Evolutionary conservation across 2,113 vertebrate genomes (phyloP).

Genomic region (Globicephala melas): DNA sequence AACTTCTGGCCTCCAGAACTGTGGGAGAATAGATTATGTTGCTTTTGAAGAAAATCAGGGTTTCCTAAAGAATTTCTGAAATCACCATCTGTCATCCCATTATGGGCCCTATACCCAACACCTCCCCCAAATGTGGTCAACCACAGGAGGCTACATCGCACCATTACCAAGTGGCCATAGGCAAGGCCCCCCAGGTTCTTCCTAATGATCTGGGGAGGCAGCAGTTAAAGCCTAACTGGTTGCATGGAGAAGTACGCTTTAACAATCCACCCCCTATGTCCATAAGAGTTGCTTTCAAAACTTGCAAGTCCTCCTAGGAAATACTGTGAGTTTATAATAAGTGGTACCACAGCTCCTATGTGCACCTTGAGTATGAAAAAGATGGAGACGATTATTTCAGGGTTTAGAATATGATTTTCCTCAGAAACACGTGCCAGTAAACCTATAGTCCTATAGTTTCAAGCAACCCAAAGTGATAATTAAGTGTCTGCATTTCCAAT

Average conservation of each 20-base stretch:
- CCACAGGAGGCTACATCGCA: background rate
- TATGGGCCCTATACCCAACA: background rate
- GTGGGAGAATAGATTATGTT: no score
- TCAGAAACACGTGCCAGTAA: conserved; percentile 35
- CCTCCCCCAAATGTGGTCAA: background rate
- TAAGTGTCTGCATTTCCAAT: conserved; percentile 64
- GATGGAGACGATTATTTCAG: conserved; percentile 42
- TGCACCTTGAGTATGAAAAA: background rate
- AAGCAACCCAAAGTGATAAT: conserved; percentile 52
- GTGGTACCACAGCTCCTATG: background rate
- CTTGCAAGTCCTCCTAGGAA: background rate
- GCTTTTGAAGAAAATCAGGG: background rate
- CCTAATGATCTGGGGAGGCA: background rate
- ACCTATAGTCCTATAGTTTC: conserved; percentile 53
- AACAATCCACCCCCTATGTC: background rate
- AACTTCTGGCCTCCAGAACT: background rate
- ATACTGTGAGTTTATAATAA: background rate
- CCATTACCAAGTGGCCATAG: background rate
- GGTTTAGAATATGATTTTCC: conserved; percentile 36
- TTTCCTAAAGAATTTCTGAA: background rate
- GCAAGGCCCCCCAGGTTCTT: background rate
- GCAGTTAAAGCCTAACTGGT: background rate
- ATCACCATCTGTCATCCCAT: background rate
- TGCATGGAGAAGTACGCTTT: background rate
- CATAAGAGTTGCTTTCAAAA: background rate